These are phyloP conservation scores for Ormyrus labotus DNA, from an alignment of 2,888 invertebrate species.

Conservation along the genomic window DNA sequence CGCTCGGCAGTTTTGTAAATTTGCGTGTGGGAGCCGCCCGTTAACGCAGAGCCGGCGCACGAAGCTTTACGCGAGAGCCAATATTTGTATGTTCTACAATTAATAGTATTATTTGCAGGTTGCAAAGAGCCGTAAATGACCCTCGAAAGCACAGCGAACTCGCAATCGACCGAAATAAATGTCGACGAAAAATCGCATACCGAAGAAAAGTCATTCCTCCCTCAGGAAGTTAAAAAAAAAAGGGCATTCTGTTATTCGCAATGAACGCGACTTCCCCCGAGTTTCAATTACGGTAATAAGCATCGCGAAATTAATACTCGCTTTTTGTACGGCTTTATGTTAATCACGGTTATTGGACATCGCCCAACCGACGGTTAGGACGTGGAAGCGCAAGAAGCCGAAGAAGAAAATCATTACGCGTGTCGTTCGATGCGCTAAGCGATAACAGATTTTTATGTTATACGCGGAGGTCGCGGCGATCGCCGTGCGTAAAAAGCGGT, in stretches of 20 bases:
- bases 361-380: slow-evolving; percentile 8
- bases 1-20: no score
- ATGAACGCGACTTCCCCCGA: slow-evolving; percentile 4
- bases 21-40: no score
- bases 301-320: slow-evolving; percentile 7
- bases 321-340: slow-evolving; percentile 16
- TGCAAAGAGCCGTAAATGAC: no score
- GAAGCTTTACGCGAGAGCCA: no score
- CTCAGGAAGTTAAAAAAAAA: neutral
- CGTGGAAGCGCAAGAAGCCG: slow-evolving; percentile 3
- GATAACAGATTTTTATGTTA: neutral
- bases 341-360: slow-evolving; percentile 33
- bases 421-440: neutral
- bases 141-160: no score
- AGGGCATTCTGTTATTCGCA: slow-evolving; percentile 14
- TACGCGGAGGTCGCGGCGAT: no score
- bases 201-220: neutral
- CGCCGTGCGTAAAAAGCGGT: no score
- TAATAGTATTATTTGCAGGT: no score
- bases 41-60: no score
- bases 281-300: slow-evolving; percentile 38
- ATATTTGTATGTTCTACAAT: no score
- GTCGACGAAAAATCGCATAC: neutral
- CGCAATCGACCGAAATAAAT: no score
- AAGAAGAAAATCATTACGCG: neutral